Evolutionary conservation across 1,140 invertebrate genomes (phyloP).

Genomic region (Xylocopa sonorina): DNA sequence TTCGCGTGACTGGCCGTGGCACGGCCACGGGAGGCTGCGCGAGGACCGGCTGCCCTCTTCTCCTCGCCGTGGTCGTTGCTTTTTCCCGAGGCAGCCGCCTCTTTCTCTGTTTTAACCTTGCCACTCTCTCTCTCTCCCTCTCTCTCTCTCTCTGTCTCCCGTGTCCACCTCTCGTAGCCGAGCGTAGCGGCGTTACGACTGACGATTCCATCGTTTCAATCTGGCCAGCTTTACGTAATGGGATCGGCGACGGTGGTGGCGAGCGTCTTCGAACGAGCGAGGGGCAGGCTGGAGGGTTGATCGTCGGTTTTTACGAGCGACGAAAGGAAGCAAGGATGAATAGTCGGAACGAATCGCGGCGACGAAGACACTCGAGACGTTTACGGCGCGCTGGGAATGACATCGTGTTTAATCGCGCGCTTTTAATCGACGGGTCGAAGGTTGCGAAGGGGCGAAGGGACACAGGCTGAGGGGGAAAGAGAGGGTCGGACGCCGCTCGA

Average conservation of each 20-base stretch:
- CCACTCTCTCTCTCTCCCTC: too few species aligned
- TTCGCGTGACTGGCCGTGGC: slow-evolving; percentile 79
- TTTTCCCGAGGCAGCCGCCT: not conserved
- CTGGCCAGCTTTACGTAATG: not conserved
- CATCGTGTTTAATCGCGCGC: slow-evolving; percentile 1
- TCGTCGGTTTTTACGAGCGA: not conserved
- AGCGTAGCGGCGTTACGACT: not conserved
- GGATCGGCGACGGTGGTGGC: too few species aligned
- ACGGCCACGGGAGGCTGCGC: slow-evolving; percentile 58
- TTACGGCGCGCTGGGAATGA: not conserved
- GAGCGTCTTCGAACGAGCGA: too few species aligned
- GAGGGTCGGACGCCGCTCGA: too few species aligned
- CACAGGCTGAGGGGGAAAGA: not conserved
- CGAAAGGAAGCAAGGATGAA: not conserved
- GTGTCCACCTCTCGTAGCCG: not conserved
- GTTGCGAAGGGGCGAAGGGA: not conserved
- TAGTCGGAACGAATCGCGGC: not conserved
- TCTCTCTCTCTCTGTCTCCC: too few species aligned
- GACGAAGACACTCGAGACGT: not conserved
- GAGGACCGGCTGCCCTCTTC: slow-evolving; percentile 9
- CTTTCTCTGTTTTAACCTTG: not conserved
- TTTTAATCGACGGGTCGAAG: slow-evolving; percentile 14
- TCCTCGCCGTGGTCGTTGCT: not conserved
- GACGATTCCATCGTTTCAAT: not conserved
- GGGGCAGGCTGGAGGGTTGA: too few species aligned